phyloP scores from a whole-genome alignment of 2,113 vertebrate species.

The Desmodus rotundus region DNA sequence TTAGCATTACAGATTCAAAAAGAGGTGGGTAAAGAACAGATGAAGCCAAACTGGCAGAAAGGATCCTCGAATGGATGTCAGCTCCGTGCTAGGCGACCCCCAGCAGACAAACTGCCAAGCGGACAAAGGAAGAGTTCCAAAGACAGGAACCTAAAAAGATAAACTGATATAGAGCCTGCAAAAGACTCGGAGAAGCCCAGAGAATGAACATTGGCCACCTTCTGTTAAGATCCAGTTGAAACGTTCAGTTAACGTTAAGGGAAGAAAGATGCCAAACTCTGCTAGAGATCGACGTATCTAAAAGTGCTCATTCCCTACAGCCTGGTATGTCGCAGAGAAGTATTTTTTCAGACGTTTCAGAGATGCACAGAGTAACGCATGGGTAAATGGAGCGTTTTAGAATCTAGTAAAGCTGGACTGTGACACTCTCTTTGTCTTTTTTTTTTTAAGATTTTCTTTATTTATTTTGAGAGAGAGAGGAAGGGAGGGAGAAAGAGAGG shows the following conservation, averaged over 20 bases:
- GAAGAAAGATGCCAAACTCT: slow-evolving; percentile 73
- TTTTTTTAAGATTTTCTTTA: background rate
- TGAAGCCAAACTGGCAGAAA: slow-evolving; percentile 83
- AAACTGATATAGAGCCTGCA: background rate
- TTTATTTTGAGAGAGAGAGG: too few species aligned
- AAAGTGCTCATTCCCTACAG: slow-evolving; percentile 59
- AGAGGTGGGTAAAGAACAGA: slow-evolving; percentile 84
- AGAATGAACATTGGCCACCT: slow-evolving; percentile 76
- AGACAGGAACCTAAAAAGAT: background rate
- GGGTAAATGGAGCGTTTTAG: background rate
- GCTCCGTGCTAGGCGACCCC: slow-evolving; percentile 74
- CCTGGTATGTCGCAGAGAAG: slow-evolving; percentile 80
- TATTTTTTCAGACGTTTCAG: slow-evolving; percentile 83
- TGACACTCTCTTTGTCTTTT: background rate
- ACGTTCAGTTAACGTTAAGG: slow-evolving; percentile 42
- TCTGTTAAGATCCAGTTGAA: slow-evolving; percentile 59
- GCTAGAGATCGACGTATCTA: slow-evolving; percentile 65
- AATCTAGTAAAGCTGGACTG: background rate
- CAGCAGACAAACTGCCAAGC: slow-evolving; percentile 6
- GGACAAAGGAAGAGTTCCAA: slow-evolving; percentile 52
- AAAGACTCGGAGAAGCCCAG: slow-evolving; percentile 47
- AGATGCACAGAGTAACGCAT: slow-evolving; percentile 68
- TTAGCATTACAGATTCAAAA: slow-evolving; percentile 89
- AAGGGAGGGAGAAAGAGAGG: too few species aligned
- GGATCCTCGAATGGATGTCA: slow-evolving; percentile 87